Percentiles rank a stretch among this genome's conserved stretches.
Conservation (phyloP, 1,140 invertebrate species). For the Hydropsyche tenuis region DNA sequence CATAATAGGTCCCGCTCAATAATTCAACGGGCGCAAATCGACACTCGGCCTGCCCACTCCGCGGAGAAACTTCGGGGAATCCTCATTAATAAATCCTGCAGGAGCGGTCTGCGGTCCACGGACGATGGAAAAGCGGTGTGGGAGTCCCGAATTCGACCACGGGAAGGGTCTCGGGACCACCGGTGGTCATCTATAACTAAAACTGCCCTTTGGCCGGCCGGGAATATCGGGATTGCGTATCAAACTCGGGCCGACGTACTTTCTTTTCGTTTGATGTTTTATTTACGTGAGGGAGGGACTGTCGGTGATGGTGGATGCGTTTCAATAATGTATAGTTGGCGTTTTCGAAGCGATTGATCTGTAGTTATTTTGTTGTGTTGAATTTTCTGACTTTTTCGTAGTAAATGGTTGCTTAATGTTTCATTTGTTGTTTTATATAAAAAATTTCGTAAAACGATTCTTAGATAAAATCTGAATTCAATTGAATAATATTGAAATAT, state of each 20-base stretch:
- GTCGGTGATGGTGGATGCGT: too few species aligned
- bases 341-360: too few species aligned
- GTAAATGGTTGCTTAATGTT: too few species aligned
- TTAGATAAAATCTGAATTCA: too few species aligned
- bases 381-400: too few species aligned
- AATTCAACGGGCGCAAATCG: constrained; percentile 40
- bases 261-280: too few species aligned
- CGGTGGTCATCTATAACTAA: constrained; percentile 35
- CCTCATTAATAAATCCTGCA: constrained; percentile 41
- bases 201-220: constrained; percentile 12
- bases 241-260: neutral
- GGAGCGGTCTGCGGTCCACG: constrained; percentile 25
- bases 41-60: constrained; percentile 32
- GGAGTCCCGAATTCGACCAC: neutral
- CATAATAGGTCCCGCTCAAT: constrained; percentile 31
- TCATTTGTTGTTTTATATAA: too few species aligned
- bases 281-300: too few species aligned
- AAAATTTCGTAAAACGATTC: too few species aligned
- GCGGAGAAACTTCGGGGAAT: constrained; percentile 36
- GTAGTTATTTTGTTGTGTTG: too few species aligned
- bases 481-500: too few species aligned
- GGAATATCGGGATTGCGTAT: constrained; percentile 13
- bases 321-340: too few species aligned
- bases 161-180: constrained; percentile 27
- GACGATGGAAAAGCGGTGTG: neutral